Percentiles rank a stretch among this genome's conserved stretches.
Conservation (phyloP, 2,888 invertebrate species). For the Eupithecia abbreviata region DNA sequence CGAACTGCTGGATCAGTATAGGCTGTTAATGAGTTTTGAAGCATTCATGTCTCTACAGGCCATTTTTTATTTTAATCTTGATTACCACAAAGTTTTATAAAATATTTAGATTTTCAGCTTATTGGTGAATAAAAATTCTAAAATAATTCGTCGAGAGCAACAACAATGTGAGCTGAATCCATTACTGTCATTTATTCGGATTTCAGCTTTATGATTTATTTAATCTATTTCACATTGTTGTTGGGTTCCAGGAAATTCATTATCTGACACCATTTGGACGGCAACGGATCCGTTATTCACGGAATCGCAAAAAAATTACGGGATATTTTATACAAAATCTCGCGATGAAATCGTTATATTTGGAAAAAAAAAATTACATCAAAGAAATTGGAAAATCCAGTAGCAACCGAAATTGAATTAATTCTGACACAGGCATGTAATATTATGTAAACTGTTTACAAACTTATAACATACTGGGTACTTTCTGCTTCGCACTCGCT, state of each 20-base stretch:
- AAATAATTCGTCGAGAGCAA: not conserved
- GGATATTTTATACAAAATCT: not conserved
- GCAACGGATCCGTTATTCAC: conserved; percentile 20
- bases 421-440: too few species aligned
- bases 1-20: not conserved
- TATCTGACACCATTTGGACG: conserved; percentile 21
- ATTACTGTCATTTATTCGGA: conserved; percentile 26
- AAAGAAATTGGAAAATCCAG: too few species aligned
- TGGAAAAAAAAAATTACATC: not conserved
- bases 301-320: conserved; percentile 14
- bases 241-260: conserved; percentile 33
- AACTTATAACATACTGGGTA: too few species aligned
- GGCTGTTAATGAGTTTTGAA: not conserved
- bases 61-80: not conserved
- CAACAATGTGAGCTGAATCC: conserved; percentile 32
- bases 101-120: not conserved
- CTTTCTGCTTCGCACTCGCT: too few species aligned
- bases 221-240: conserved; percentile 32
- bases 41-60: not conserved
- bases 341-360: not conserved
- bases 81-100: not conserved
- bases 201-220: conserved; percentile 35
- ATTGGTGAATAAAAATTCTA: not conserved
- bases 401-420: too few species aligned
- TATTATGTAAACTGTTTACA: too few species aligned